phyloP scores from a whole-genome alignment of 2,888 invertebrate species.

The Malthinus flaveolus region DNA sequence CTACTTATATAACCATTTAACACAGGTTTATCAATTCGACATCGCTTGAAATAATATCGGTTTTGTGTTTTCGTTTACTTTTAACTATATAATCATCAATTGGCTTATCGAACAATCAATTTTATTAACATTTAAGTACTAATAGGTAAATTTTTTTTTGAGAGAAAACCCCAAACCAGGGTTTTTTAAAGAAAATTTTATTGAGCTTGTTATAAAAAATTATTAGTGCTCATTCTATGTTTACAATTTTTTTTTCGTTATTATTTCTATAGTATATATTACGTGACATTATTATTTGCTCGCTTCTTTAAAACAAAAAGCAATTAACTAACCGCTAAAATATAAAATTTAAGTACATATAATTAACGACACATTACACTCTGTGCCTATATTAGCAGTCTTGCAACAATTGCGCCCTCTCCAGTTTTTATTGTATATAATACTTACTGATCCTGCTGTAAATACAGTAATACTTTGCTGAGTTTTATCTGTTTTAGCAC shows the following conservation, averaged over 20 bases:
- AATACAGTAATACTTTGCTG: constrained; percentile 28
- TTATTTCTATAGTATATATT: not conserved
- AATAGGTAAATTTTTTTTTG: no score
- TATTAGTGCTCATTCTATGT: not conserved
- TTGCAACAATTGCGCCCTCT: constrained; percentile 19
- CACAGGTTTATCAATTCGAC: no score
- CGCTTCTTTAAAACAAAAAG: constrained; percentile 1
- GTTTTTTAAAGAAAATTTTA: no score
- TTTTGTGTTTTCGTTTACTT: no score
- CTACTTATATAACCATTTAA: no score
- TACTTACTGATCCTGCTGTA: constrained; percentile 30
- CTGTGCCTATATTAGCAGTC: constrained; percentile 25
- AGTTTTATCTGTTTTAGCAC: constrained; percentile 28
- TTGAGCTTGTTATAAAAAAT: no score
- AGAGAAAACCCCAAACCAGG: no score
- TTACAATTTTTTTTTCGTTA: not conserved
- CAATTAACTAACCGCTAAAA: not conserved
- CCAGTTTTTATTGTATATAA: constrained; percentile 20
- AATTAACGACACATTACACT: constrained; percentile 24
- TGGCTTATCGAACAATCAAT: no score
- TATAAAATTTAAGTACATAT: constrained; percentile 11
- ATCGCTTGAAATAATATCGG: no score
- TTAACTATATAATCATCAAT: no score
- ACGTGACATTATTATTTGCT: constrained; percentile 2
- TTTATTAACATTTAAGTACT: no score